Evolutionary conservation across 2,888 invertebrate species (phyloP).

Genomic region (Andrena camellia): DNA sequence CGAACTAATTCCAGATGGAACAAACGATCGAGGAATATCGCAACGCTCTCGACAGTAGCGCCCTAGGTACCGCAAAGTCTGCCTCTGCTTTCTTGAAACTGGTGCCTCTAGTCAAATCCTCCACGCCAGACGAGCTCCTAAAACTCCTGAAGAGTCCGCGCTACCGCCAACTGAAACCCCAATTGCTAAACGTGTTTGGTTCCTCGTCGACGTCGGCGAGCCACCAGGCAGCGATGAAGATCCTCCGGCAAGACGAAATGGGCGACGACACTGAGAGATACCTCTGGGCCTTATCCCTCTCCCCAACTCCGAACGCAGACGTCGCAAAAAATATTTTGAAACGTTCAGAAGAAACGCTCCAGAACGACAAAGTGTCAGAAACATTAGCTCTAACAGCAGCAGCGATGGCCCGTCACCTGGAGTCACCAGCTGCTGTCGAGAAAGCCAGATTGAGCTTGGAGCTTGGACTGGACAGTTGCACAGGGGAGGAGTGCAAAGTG

Average conservation of each 20-base stretch:
- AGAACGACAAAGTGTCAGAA: conserved; percentile 88
- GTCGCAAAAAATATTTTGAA: conserved; percentile 86
- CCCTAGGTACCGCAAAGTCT: conserved; percentile 88
- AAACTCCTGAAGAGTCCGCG: conserved; percentile 87
- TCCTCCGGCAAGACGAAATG: conserved; percentile 86
- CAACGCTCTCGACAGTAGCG: conserved; percentile 86
- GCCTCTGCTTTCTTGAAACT: conserved; percentile 89
- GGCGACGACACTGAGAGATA: conserved; percentile 90
- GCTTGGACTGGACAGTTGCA: conserved; percentile 86
- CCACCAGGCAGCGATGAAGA: conserved; percentile 89
- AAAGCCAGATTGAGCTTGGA: conserved; percentile 80
- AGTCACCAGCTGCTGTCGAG: conserved; percentile 72
- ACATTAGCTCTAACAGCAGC: conserved; percentile 89
- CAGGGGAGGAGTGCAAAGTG: conserved; percentile 87
- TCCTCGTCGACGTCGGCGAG: conserved; percentile 89
- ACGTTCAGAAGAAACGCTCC: conserved; percentile 85
- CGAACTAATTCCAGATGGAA: conserved; percentile 85
- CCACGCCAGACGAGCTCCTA: conserved; percentile 87
- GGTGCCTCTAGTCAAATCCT: conserved; percentile 87
- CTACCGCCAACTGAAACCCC: conserved; percentile 87
- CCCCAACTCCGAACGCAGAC: conserved; percentile 87
- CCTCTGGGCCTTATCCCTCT: conserved; percentile 90
- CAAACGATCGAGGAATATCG: conserved; percentile 86
- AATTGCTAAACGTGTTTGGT: conserved; percentile 90
- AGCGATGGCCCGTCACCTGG: conserved; percentile 86